Evolutionary conservation across 2,113 vertebrate genomes (phyloP), one percentile per base, ranked within the genome.

Genomic region (Xenopus laevis): DNA sequence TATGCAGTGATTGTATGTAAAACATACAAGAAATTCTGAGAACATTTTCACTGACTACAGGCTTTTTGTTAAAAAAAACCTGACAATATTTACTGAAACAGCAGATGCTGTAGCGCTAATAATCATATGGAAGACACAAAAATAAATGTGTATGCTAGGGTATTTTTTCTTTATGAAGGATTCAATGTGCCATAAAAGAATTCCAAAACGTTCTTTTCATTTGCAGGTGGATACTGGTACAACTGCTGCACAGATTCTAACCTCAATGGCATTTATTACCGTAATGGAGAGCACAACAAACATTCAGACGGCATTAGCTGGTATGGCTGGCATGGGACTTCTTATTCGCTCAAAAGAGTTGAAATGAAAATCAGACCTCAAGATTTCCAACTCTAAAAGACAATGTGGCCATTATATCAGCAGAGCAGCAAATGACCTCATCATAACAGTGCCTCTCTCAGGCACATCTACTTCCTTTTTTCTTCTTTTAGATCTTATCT

Each of bases 161-260:
- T 40, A 3, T 4, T 40, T 40, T 40, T 40, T 40, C 23, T 27
- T 27, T 27, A 27, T 27, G 23, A 27, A 27, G 23, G 23, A 27
- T n/a, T n/a, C n/a, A 40, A 40, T 40, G 5, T 40, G 13, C 6
- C 15, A 50, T 50, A 50, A 10, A 2, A 16, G 47, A 50, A 50
- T 50, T 2, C 1, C 47, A 12, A 50, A 13, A 13, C 47, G 6
- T 50, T 50, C 11, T 13, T 40, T 50, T 50, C 6, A 50, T 50
- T 50, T 20, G 5, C 74, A 99, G 97, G 97, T 79, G 96, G 96
- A 3, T 98, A 99, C 71, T 99, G 97, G 97, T 99, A 99, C 86
- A 99, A 97, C 89, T 98, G 96, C 87, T 99, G 97, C 89, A 98
- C 97, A 0, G 97, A 99, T 75, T 99, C 97, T 77, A 99, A 98